These are phyloP conservation scores for Arge pagana DNA, from an alignment of 2,888 invertebrate genomes.

Conservation along the genomic window DNA sequence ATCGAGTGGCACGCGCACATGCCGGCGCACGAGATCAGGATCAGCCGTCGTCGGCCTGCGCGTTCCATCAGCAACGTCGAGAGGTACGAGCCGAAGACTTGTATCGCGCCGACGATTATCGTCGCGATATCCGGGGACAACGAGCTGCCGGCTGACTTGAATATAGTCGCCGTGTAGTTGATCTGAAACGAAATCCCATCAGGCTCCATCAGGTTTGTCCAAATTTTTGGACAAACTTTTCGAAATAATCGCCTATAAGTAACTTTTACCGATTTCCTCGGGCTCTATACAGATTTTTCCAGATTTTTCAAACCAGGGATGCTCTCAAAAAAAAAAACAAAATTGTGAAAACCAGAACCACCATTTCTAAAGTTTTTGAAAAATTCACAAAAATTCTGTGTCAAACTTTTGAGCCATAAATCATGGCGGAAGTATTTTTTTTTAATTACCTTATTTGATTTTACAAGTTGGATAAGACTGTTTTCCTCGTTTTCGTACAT, in stretches of 20 bases:
- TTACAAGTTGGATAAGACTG: too few relatives aligned
- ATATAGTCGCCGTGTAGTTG: constrained; percentile 61
- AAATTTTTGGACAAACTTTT: constrained; percentile 48
- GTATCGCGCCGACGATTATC: constrained; percentile 65
- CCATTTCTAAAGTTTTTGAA: too few relatives aligned
- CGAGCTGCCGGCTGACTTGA: constrained; percentile 61
- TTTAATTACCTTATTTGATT: too few relatives aligned
- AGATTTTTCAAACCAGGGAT: too few relatives aligned
- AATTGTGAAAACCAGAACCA: too few relatives aligned
- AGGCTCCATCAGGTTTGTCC: constrained; percentile 49
- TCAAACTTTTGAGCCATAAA: too few relatives aligned
- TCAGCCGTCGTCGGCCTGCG: constrained; percentile 63
- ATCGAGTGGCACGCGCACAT: constrained; percentile 49
- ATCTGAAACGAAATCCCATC: constrained; percentile 57
- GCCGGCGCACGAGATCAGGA: constrained; percentile 57
- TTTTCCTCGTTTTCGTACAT: too few relatives aligned
- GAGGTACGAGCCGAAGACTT: constrained; percentile 59
- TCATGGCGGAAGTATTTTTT: too few relatives aligned
- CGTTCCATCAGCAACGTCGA: constrained; percentile 63
- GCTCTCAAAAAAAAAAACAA: not conserved
- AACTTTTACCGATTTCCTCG: constrained; percentile 24
- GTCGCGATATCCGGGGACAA: constrained; percentile 62
- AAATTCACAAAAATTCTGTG: too few relatives aligned
- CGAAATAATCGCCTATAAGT: constrained; percentile 1
- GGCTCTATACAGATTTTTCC: too few relatives aligned